Conservation (phyloP, 2,888 invertebrate genomes). For the Augochlorella aurata region DNA sequence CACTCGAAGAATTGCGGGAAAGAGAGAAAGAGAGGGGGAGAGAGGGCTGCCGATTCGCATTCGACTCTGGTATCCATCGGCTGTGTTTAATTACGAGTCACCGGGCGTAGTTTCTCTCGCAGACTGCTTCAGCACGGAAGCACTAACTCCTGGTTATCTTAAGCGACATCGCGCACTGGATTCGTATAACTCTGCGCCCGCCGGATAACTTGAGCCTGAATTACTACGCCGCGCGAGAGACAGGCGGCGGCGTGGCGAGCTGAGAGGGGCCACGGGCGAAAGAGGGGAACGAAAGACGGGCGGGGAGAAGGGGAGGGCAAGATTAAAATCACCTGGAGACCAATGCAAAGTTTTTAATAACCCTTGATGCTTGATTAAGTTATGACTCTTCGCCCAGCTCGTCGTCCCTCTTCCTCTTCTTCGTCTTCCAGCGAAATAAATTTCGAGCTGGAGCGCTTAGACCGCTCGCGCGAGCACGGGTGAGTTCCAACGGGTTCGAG, state of each 20-base stretch:
- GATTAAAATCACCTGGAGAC: constrained; percentile 76
- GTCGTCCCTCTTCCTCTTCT: constrained; percentile 36
- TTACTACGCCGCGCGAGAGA: constrained; percentile 62
- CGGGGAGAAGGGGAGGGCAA: constrained; percentile 53
- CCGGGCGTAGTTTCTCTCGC: constrained; percentile 64
- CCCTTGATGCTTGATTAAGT: constrained; percentile 78
- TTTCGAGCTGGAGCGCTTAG: constrained; percentile 58
- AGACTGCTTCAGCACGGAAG: constrained; percentile 70
- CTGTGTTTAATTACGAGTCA: constrained; percentile 72
- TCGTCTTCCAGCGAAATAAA: constrained; percentile 61
- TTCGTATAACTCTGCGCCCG: constrained; percentile 74
- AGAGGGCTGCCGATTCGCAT: constrained; percentile 47
- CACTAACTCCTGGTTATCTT: constrained; percentile 75
- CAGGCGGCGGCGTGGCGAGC: neutral
- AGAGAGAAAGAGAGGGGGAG: neutral
- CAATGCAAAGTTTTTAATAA: constrained; percentile 78
- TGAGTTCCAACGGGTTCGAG: constrained; percentile 38
- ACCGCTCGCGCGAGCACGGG: constrained; percentile 10
- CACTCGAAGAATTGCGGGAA: constrained; percentile 46
- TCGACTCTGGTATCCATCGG: constrained; percentile 64
- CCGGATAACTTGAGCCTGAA: constrained; percentile 71
- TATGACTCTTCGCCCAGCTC: constrained; percentile 64
- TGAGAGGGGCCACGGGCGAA: neutral
- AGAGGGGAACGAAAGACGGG: constrained; percentile 40
- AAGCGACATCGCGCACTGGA: constrained; percentile 74